These are phyloP conservation scores for Abrostola triplasia DNA, from an alignment of 2,888 invertebrate genomes.

Conservation along the genomic window DNA sequence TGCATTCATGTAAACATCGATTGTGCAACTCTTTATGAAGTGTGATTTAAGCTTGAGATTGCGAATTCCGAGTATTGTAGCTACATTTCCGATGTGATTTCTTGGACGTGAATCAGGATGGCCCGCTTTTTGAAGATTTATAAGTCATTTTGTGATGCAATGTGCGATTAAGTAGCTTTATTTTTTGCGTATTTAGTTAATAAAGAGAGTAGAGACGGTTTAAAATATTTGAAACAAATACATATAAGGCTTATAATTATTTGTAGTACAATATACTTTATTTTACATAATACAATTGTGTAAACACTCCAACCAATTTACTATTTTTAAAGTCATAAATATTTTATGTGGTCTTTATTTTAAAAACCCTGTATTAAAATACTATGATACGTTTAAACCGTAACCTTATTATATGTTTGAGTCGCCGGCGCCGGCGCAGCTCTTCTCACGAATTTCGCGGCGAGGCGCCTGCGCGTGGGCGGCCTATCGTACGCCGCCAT, in stretches of 20 bases:
- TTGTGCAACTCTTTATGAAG: constrained; percentile 47
- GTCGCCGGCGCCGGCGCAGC: constrained; percentile 75
- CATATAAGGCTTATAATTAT: no score
- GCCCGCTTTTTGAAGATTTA: constrained; percentile 59
- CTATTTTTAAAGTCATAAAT: constrained; percentile 10
- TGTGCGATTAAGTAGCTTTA: constrained; percentile 45
- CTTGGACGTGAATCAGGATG: constrained; percentile 67
- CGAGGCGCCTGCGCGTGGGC: constrained; percentile 84
- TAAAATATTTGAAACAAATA: not conserved
- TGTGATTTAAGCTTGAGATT: constrained; percentile 60
- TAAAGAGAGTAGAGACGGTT: constrained; percentile 15
- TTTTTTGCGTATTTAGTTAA: constrained; percentile 34
- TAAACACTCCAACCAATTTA: no score
- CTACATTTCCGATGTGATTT: constrained; percentile 53
- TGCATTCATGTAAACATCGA: constrained; percentile 25
- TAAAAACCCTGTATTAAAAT: no score
- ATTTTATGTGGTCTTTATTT: constrained; percentile 42
- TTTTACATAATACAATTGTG: no score
- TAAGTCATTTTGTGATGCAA: constrained; percentile 56
- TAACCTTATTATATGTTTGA: constrained; percentile 67
- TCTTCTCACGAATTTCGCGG: constrained; percentile 87
- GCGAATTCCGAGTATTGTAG: constrained; percentile 61
- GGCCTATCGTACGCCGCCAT: constrained; percentile 84
- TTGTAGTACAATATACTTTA: no score
- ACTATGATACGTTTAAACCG: constrained; percentile 52